Conservation (phyloP, 1,140 invertebrate species). For the Mercenaria mercenaria region DNA sequence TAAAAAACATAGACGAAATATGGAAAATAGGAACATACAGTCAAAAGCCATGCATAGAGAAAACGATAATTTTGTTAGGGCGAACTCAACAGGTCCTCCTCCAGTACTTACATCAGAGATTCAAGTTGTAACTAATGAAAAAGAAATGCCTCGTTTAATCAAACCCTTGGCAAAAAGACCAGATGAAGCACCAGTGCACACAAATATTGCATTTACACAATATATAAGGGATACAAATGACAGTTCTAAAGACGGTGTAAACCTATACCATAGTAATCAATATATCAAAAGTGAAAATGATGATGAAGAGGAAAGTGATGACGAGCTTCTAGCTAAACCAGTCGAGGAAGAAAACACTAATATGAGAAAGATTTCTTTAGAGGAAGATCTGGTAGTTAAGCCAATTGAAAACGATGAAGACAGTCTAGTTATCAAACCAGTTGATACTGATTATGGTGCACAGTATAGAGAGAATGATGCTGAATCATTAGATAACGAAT, state of each 20-base stretch:
- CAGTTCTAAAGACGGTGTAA: neutral
- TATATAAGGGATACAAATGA: neutral
- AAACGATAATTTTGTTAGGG: too few relatives aligned
- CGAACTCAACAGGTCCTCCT: too few relatives aligned
- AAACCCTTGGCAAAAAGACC: neutral
- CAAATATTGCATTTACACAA: neutral
- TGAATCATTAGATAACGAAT: neutral
- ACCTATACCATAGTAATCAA: neutral
- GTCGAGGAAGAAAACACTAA: neutral
- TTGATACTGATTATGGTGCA: neutral
- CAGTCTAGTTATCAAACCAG: neutral
- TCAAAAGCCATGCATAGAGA: neutral
- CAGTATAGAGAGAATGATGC: neutral
- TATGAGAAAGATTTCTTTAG: neutral
- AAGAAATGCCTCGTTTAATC: neutral
- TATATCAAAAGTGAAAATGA: neutral
- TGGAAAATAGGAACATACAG: constrained; percentile 37
- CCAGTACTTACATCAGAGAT: too few relatives aligned
- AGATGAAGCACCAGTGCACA: neutral
- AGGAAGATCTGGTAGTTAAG: neutral
- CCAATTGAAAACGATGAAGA: neutral
- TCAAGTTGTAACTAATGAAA: neutral
- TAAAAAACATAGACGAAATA: constrained; percentile 32
- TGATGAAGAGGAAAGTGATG: neutral
- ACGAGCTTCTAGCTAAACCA: neutral